Base-by-base conservation (phyloP, 2,888 invertebrate genomes). In the Scaptomyza tumidula region DNA sequence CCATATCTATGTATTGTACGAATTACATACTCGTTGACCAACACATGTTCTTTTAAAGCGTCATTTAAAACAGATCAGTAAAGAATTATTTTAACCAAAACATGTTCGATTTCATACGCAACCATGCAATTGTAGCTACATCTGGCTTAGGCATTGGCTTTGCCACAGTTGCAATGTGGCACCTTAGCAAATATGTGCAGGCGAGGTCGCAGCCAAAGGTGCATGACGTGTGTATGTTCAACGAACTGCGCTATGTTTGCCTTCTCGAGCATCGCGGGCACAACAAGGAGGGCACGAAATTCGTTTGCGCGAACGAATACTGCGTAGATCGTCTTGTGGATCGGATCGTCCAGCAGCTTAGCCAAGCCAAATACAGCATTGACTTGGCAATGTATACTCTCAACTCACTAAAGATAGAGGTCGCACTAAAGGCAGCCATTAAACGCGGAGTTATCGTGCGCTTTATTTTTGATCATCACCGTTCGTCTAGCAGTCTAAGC, bases 191-290 rank as follows among this genome's bases (percentile, higher is more conserved):
- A 19, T 50, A n/a, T 6, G n/a, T 10, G 6, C n/a, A 19, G 6
- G 10, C n/a, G 4, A 50, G 37, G 6, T 7, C n/a, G 10, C n/a
- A 10, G 2, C 10, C 4, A n/a, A n/a, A 19, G 10, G 6, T 24
- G 6, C n/a, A 50, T 10, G 50, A 35, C 19, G 50, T 35, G 50
- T 35, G 33, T 6, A 50, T 50, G 50, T 50, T 50, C 6, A 50
- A 50, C 19, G 50, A 50, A 6, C 19, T 50, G 10, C 50, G 50
- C n/a, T 50, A 24, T n/a, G 10, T 19, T 19, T 50, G 50, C 4
- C 19, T 50, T 3, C 50, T n/a, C 2, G 33, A 50, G 19, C 50
- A 50, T n/a, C 50, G 35, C 6, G 19, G n/a, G n/a, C 19, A 35
- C 31, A 35, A 2, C 11, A 10, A 4, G n/a, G 16, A 31, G 14